Percentiles rank a stretch among this genome's conserved stretches.
phyloP scores from a whole-genome alignment of 2,113 vertebrate species.

The Channa argus region DNA sequence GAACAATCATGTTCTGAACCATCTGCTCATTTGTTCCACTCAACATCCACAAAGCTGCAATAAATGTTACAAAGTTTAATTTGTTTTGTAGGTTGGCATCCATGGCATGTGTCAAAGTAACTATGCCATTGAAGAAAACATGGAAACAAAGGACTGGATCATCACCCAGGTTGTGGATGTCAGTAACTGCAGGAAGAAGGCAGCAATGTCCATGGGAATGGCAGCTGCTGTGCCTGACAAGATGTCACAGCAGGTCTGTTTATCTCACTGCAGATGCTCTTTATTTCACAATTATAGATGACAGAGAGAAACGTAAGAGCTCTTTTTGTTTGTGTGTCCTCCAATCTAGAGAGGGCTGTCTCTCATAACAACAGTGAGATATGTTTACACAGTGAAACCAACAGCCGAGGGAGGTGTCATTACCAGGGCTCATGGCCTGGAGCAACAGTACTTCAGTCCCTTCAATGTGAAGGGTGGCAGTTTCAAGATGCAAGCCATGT shows the following conservation, averaged over 20 bases:
- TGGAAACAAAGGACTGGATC: conserved; percentile 56
- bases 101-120: conserved; percentile 80
- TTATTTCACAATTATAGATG: not conserved
- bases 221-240: conserved; percentile 68
- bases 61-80: not conserved
- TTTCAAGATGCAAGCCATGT: conserved; percentile 79
- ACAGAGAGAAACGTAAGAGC: not conserved
- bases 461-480: conserved; percentile 83
- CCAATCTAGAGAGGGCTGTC: conserved; percentile 77
- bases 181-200: conserved; percentile 74
- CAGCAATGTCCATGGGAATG: conserved; percentile 75
- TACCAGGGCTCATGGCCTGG: conserved; percentile 71
- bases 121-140: conserved; percentile 72
- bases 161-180: conserved; percentile 79
- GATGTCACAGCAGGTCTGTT: conserved; percentile 71
- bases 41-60: not conserved
- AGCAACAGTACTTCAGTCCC: conserved; percentile 78
- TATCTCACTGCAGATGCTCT: not conserved
- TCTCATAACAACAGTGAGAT: conserved; percentile 67
- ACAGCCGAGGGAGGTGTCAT: conserved; percentile 75
- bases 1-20: not conserved
- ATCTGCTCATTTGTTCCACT: too few species aligned
- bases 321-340: conserved; percentile 34
- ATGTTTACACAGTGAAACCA: conserved; percentile 77
- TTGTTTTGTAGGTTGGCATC: conserved; percentile 73